These are phyloP conservation scores for Pomatorhinus ruficollis DNA, from an alignment of 2,113 vertebrate species.

Conservation along the genomic window DNA sequence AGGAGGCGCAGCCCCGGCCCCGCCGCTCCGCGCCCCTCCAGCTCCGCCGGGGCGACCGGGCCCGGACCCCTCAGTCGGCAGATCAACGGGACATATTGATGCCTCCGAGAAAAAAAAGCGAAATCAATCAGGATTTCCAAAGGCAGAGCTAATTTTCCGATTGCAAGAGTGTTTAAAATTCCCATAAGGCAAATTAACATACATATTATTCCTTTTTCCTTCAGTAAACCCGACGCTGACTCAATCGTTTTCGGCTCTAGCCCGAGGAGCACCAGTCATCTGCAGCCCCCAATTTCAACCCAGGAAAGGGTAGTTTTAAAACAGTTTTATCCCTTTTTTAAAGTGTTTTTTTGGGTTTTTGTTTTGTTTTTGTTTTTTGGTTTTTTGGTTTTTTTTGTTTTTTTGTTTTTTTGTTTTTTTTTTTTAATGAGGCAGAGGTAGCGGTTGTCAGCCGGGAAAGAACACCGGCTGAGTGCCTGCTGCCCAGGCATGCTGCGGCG, in stretches of 20 bases:
- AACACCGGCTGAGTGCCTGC: rapidly evolving
- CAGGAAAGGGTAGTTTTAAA: background rate
- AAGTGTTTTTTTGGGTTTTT: too few relatives aligned
- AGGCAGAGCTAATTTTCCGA: background rate
- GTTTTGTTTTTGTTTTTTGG: too few relatives aligned
- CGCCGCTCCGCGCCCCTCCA: background rate
- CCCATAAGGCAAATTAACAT: conserved; percentile 13
- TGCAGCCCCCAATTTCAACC: background rate
- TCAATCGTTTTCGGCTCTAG: conserved; percentile 4
- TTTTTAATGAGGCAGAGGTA: background rate
- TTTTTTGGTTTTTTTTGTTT: too few relatives aligned
- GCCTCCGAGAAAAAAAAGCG: background rate
- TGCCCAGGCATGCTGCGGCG: background rate
- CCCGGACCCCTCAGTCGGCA: background rate
- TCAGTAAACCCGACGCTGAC: background rate
- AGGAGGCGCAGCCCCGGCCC: background rate
- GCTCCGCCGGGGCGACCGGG: background rate
- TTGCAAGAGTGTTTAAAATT: conserved; percentile 9
- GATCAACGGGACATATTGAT: background rate
- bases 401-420: too few relatives aligned
- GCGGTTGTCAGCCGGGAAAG: background rate
- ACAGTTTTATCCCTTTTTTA: background rate
- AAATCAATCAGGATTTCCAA: background rate
- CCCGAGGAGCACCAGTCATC: background rate
- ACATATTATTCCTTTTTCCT: background rate